Evolutionary conservation across 2,113 vertebrate genomes (phyloP).

Genomic region (Oreochromis aureus): DNA sequence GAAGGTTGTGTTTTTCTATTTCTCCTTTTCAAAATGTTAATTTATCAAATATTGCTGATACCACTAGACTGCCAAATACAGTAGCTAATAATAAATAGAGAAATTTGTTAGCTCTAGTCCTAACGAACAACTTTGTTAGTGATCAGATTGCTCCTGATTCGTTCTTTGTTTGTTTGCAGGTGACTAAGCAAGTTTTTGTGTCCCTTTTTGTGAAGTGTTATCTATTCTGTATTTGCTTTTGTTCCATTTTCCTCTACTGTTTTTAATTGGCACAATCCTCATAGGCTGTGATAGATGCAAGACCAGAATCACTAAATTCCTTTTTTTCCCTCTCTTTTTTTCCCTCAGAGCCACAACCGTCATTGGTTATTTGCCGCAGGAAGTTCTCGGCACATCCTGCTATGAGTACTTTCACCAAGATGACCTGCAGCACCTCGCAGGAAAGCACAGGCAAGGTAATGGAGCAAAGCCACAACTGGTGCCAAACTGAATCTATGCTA

Average conservation of each 20-base stretch:
- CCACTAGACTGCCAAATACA: not conserved
- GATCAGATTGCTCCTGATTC: not conserved
- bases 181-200: not conserved
- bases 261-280: not conserved
- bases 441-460: slow-evolving; percentile 88
- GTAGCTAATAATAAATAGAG: not conserved
- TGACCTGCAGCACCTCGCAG: slow-evolving; percentile 82
- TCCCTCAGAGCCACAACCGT: slow-evolving; percentile 77
- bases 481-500: not conserved
- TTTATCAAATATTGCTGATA: not conserved
- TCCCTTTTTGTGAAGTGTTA: not conserved
- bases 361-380: slow-evolving; percentile 86
- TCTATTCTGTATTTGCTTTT: not conserved
- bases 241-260: not conserved
- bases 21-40: not conserved
- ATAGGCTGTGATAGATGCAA: not conserved
- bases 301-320: not conserved
- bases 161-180: not conserved
- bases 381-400: slow-evolving; percentile 87
- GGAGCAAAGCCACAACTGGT: not conserved
- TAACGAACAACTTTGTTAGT: not conserved
- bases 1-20: not conserved
- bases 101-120: not conserved
- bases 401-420: slow-evolving; percentile 92
- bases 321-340: not conserved